These are phyloP conservation scores for Caenorhabditis auriculariae DNA, from an alignment of 2,888 invertebrate genomes.

Conservation along the genomic window DNA sequence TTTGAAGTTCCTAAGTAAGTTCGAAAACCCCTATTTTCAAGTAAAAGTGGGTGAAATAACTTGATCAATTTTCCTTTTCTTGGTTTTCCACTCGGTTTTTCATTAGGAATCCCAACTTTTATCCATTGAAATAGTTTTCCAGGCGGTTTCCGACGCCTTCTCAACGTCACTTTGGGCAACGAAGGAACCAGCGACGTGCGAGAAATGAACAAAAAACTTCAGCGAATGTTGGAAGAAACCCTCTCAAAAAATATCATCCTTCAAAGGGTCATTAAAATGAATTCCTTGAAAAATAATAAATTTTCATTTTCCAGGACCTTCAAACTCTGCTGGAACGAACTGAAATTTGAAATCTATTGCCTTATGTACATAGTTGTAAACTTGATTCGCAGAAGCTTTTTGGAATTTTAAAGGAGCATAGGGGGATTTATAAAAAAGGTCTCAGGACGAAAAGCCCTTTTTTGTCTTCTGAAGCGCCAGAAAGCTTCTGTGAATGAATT, in stretches of 20 bases:
- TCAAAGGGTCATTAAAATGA: slow-evolving; percentile 38
- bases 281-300: neutral
- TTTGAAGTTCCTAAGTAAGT: no score
- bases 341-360: slow-evolving; percentile 21
- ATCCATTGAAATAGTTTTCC: no score
- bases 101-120: neutral
- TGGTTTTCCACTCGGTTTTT: no score
- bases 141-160: slow-evolving; percentile 33
- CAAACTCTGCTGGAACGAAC: slow-evolving; percentile 44
- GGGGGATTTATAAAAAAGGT: neutral
- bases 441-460: neutral
- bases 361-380: neutral
- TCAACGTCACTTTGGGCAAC: slow-evolving; percentile 25
- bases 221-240: slow-evolving; percentile 47
- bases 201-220: slow-evolving; percentile 48
- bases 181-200: slow-evolving; percentile 27
- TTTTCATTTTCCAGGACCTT: slow-evolving; percentile 28
- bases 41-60: no score
- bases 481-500: neutral
- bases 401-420: neutral
- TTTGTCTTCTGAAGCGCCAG: neutral
- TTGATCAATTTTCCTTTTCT: no score
- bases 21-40: no score
- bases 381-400: neutral
- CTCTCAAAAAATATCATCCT: slow-evolving; percentile 46